Conservation (phyloP, 2,888 invertebrate species). For the Sarcophaga caerulescens region DNA sequence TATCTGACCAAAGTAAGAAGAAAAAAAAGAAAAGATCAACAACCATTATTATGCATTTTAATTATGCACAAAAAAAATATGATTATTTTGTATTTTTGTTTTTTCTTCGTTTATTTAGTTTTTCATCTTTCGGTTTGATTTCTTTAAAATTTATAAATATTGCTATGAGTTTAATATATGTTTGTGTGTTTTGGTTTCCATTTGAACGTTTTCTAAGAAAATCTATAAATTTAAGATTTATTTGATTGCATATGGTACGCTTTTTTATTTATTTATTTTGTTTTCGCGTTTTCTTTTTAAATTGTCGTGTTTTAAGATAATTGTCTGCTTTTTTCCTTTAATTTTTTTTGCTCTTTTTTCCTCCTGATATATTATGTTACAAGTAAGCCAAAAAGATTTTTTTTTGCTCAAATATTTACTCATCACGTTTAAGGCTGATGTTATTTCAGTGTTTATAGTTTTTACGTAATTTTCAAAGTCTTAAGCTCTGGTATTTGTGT, state of each 20-base stretch:
- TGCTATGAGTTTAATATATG: not conserved
- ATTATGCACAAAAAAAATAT: conserved; percentile 61
- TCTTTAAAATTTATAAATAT: conserved; percentile 23
- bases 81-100: conserved; percentile 13
- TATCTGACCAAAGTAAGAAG: conserved; percentile 51
- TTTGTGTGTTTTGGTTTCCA: not conserved
- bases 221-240: conserved; percentile 52
- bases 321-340: conserved; percentile 39
- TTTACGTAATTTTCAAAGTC: not conserved
- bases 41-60: conserved; percentile 52
- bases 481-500: not conserved
- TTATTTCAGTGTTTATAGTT: conserved; percentile 21
- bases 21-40: conserved; percentile 6
- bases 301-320: conserved; percentile 65
- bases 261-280: not conserved
- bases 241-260: conserved; percentile 41
- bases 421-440: conserved; percentile 54
- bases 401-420: conserved; percentile 13
- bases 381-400: not conserved
- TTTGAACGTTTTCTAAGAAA: conserved; percentile 51
- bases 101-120: conserved; percentile 6
- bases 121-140: conserved; percentile 23
- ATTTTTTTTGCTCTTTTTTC: not conserved
- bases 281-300: conserved; percentile 24
- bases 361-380: not conserved